Conservation (phyloP, 2,113 vertebrate species). For the Antennarius striatus region DNA sequence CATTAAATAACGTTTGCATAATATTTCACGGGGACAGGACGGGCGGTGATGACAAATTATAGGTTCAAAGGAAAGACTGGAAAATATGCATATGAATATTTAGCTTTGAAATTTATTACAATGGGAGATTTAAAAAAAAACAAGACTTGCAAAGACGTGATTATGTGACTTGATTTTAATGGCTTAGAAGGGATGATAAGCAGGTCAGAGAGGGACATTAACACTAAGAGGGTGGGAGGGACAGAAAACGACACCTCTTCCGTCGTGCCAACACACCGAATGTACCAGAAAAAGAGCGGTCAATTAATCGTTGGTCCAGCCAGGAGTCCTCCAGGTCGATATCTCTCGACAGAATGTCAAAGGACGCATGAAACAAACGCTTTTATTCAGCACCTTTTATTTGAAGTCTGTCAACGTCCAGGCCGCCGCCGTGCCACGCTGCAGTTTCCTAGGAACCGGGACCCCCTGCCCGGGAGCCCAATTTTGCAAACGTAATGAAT, state of each 20-base stretch:
- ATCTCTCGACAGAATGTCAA: background rate
- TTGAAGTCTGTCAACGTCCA: constrained; percentile 22
- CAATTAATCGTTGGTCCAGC: too few species aligned
- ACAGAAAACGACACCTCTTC: constrained; percentile 1
- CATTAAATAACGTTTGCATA: background rate
- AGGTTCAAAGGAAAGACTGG: background rate
- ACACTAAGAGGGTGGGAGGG: constrained; percentile 15
- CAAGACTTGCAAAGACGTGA: background rate
- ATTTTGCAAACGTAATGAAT: constrained; percentile 25
- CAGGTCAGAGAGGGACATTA: constrained; percentile 10
- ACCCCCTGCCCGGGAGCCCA: constrained; percentile 22
- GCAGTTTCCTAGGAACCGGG: constrained; percentile 41
- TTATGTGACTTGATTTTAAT: constrained; percentile 40
- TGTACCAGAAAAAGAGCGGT: too few species aligned
- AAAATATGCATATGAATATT: constrained; percentile 6
- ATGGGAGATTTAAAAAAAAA: background rate
- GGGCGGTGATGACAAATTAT: background rate
- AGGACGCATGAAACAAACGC: constrained; percentile 12
- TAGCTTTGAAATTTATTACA: background rate
- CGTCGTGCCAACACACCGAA: background rate
- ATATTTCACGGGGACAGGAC: constrained; percentile 4
- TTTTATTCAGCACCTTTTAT: constrained; percentile 1
- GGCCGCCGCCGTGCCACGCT: constrained; percentile 17
- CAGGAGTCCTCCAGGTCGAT: too few species aligned
- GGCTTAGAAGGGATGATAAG: constrained; percentile 18